Conservation (phyloP, 2,888 invertebrate genomes). For the Apamea monoglypha region DNA sequence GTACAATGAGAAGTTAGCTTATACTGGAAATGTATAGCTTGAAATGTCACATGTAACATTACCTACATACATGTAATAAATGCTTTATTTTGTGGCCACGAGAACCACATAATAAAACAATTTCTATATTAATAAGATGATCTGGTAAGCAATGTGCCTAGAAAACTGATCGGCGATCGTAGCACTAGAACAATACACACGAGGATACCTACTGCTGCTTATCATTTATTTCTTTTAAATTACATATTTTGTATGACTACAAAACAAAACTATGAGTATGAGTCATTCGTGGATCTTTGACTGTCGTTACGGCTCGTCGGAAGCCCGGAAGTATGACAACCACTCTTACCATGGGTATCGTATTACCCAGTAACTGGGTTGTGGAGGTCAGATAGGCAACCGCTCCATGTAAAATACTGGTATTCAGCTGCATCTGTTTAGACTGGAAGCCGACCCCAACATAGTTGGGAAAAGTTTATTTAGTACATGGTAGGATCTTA, state of each 20-base stretch:
- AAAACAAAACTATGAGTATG: no score
- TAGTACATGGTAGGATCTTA: conserved; percentile 32
- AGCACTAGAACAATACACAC: background rate
- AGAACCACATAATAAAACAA: background rate
- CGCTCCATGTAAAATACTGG: no score
- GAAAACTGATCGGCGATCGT: background rate
- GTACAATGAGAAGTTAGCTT: background rate
- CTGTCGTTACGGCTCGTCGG: no score
- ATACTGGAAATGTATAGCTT: background rate
- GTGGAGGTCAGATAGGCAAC: no score
- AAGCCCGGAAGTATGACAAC: no score
- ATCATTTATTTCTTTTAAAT: background rate
- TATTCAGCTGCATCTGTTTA: no score
- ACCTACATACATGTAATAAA: background rate
- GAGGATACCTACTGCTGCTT: background rate
- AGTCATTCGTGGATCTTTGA: no score
- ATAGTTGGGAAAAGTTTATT: conserved; percentile 34
- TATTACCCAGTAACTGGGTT: no score
- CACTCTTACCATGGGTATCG: no score
- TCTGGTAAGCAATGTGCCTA: background rate
- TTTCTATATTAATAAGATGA: background rate
- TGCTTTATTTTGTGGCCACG: background rate
- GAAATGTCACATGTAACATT: background rate
- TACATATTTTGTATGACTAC: conserved; percentile 1
- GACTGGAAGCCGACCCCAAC: no score